Base-by-base conservation (phyloP, 2,113 vertebrate genomes). In the Heterotis niloticus region DNA sequence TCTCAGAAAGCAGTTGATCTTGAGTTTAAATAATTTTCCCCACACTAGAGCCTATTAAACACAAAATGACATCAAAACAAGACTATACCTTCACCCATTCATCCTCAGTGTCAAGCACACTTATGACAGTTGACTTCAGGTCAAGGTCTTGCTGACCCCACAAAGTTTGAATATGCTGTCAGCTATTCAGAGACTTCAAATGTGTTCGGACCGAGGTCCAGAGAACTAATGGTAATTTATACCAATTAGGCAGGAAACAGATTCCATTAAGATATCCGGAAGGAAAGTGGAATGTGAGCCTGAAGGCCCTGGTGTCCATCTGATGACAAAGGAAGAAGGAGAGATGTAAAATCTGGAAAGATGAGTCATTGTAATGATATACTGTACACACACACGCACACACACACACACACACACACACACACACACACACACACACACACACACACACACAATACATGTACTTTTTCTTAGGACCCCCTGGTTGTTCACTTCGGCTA, bases 401-500 rank as follows among this genome's bases (percentile, higher is more conserved):
- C 57, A 59, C 13, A 13, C 57, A 59, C 13, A 10, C 57, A 9
- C 13, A 13, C 13, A 59, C 57, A 59, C 57, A 59, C 9, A 10
- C 57, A 59, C 57, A 59, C 57, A 59, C 9, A 59, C 57, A 13
- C 13, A 13, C 57, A 13, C 57, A 59, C 57, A 59, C 57, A 59
- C 57, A 59, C 57, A 59, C 57, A 59, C 57, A 59, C 57, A 59
- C 57, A 59, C 57, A 10, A 9, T 10, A 13, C 57, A 59, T 59
- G 57, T 13, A 59, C 57, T 10, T 72, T 14, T n/a, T n/a, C 20
- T 54, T 14, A n/a, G 51, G 18, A n/a, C 20, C 7, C 56, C 54
- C 54, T 24, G 52, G 59, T 67, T 82, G 70, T 86, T 80, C 67
- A 44, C n/a, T 34, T 77, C 34, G 24, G 81, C 54, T 65, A 80